phyloP scores from a whole-genome alignment of 2,113 vertebrate species.

The Pongo pygmaeus region DNA sequence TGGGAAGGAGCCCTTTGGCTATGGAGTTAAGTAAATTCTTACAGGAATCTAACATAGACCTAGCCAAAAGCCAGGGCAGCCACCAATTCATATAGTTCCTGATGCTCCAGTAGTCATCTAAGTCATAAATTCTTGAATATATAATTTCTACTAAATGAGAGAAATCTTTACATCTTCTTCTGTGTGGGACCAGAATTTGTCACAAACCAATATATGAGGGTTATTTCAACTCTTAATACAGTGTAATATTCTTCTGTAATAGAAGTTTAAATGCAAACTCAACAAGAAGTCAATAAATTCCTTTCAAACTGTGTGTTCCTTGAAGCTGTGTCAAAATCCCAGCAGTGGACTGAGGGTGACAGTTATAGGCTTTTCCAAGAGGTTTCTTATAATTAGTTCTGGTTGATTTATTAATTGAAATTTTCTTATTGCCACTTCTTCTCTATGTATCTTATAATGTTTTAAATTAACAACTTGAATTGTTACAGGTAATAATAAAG shows the following conservation, averaged over 20 bases:
- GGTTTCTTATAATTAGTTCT: not conserved
- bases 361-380: not conserved
- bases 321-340: not conserved
- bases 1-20: not conserved
- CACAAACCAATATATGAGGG: not conserved
- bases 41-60: not conserved
- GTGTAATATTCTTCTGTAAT: not conserved
- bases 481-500: not conserved
- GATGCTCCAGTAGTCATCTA: not conserved
- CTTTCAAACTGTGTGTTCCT: not conserved
- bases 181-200: not conserved
- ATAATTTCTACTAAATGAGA: not conserved
- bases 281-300: not conserved
- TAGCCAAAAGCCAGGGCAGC: not conserved
- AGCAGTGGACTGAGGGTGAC: not conserved
- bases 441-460: not conserved
- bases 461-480: conserved; percentile 40
- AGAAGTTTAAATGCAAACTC: not conserved
- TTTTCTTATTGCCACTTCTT: not conserved
- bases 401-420: not conserved
- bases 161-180: not conserved
- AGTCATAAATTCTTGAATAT: not conserved
- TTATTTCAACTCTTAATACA: not conserved
- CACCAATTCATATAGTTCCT: not conserved
- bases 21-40: not conserved